These are phyloP conservation scores for Cryptotermes secundus DNA, from an alignment of 1,140 invertebrate genomes.

Conservation along the genomic window DNA sequence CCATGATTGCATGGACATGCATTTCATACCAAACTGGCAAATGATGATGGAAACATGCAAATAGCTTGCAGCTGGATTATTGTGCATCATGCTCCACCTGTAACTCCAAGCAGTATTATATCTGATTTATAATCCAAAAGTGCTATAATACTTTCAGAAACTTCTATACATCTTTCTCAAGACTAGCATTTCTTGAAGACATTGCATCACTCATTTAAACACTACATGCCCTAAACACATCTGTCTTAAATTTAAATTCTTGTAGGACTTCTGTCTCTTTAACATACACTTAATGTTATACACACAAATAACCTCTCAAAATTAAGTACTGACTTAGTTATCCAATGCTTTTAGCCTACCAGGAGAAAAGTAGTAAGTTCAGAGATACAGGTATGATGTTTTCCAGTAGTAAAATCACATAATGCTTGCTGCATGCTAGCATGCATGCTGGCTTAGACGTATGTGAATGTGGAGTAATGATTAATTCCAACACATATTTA, in stretches of 20 bases:
- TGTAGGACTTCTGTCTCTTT: neutral
- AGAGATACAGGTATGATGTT: slow-evolving; percentile 46
- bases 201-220: neutral
- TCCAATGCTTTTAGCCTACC: slow-evolving; percentile 49
- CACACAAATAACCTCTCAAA: slow-evolving; percentile 24
- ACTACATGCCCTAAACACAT: neutral
- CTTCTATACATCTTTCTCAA: neutral
- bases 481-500: neutral
- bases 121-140: too few species aligned
- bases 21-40: too few species aligned
- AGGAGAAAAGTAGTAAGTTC: slow-evolving; percentile 58
- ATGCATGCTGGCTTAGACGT: slow-evolving; percentile 32
- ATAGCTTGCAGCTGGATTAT: too few species aligned
- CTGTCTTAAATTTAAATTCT: neutral
- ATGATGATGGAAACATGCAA: too few species aligned
- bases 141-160: neutral
- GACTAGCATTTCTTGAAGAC: neutral
- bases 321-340: slow-evolving; percentile 37
- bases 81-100: too few species aligned
- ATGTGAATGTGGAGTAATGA: slow-evolving; percentile 6
- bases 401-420: slow-evolving; percentile 33
- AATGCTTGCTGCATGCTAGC: slow-evolving; percentile 30
- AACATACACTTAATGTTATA: neutral
- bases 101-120: too few species aligned
- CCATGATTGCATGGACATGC: too few species aligned